Evolutionary conservation across 2,113 vertebrate species (phyloP).

Genomic region (Melanocharis versteri): DNA sequence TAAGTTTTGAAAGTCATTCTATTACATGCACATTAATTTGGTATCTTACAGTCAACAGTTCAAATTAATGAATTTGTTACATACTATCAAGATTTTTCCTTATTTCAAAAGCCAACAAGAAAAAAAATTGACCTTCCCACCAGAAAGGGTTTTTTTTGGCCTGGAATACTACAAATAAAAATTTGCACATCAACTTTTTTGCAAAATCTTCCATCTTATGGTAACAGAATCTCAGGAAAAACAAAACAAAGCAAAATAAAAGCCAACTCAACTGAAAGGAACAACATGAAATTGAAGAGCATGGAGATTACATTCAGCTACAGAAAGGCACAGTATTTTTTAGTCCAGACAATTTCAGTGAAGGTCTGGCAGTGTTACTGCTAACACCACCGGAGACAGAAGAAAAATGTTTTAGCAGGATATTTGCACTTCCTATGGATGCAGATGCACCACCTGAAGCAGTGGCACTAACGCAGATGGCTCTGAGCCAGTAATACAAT

Average conservation of each 20-base stretch:
- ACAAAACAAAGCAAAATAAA: neutral
- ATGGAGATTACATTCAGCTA: neutral
- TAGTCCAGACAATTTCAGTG: neutral
- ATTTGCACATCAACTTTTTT: neutral
- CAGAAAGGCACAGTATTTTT: neutral
- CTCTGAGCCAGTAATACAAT: neutral
- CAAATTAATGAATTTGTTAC: neutral
- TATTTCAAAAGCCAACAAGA: neutral
- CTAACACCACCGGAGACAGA: neutral
- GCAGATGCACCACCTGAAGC: conserved; percentile 20
- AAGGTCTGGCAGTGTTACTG: neutral
- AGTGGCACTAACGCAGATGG: neutral
- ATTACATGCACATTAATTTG: neutral
- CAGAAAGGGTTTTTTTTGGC: neutral
- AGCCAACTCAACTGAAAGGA: neutral
- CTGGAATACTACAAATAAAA: neutral
- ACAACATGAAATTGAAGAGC: neutral
- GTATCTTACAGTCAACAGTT: neutral
- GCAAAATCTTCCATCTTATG: neutral
- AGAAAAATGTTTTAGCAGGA: neutral
- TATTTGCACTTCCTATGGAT: neutral
- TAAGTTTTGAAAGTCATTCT: neutral
- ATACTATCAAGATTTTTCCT: neutral
- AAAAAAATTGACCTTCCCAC: neutral
- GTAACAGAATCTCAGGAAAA: neutral